Evolutionary conservation across 2,888 invertebrate genomes (phyloP).

Genomic region (Scrobipalpa atriplicella): DNA sequence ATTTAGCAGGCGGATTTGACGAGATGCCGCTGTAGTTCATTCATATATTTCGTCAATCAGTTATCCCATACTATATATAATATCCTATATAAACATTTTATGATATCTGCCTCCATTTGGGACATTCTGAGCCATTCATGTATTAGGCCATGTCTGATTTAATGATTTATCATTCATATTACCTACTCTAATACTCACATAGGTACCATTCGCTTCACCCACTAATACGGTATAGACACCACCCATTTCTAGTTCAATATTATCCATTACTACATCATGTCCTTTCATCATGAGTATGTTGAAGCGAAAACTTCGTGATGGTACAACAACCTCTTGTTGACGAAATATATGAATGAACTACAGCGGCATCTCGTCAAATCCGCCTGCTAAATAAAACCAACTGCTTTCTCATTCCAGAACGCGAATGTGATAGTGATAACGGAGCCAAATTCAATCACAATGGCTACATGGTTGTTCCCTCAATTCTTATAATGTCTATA

Average conservation of each 20-base stretch:
- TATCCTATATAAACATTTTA: too few relatives aligned
- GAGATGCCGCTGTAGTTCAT: too few relatives aligned
- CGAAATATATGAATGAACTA: too few relatives aligned
- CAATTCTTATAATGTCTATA: conserved; percentile 92
- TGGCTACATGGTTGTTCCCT: conserved; percentile 90
- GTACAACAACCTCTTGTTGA: conserved; percentile 44
- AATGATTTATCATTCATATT: too few relatives aligned
- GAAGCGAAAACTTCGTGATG: conserved; percentile 61
- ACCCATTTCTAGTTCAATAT: conserved; percentile 53
- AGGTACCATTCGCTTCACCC: conserved; percentile 40
- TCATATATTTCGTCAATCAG: too few relatives aligned
- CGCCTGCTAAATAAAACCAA: too few relatives aligned
- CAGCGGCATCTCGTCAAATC: too few relatives aligned
- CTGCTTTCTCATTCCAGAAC: conserved; percentile 51
- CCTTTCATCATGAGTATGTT: conserved; percentile 49
- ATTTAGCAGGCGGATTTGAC: too few relatives aligned
- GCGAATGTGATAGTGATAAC: conserved; percentile 74
- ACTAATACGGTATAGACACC: conserved; percentile 60
- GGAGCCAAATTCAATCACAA: conserved; percentile 86
- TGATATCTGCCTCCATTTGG: too few relatives aligned
- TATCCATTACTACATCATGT: conserved; percentile 38
- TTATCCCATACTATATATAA: too few relatives aligned
- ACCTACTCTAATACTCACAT: conserved; percentile 45
- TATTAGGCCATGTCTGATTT: too few relatives aligned
- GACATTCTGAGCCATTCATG: too few relatives aligned